A percentile compares a stretch with the other conserved stretches of the same genome.
phyloP scores from a whole-genome alignment of 37 sponge, comb jelly and placozoan species.

The Ianthella basta region DNA sequence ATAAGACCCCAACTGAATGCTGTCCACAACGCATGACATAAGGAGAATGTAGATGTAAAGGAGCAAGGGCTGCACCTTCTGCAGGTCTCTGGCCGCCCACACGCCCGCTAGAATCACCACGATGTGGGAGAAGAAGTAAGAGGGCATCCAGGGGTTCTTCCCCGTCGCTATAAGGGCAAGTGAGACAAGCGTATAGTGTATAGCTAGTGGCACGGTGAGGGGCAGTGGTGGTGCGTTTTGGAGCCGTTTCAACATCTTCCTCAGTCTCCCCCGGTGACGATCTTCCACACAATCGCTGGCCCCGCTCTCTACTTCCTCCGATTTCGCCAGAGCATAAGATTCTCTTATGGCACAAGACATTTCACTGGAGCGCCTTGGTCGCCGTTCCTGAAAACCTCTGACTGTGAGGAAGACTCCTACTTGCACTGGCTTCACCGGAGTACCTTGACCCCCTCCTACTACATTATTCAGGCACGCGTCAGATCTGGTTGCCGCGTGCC shows the following conservation, averaged over 20 bases:
- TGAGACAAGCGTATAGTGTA: constrained; percentile 16
- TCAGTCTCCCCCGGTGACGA: too few relatives aligned
- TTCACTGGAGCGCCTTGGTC: too few relatives aligned
- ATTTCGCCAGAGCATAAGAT: too few relatives aligned
- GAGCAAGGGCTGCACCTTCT: constrained; percentile 1
- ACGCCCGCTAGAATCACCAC: constrained; percentile 27
- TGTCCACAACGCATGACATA: constrained; percentile 5
- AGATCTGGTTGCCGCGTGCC: too few relatives aligned
- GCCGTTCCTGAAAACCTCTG: too few relatives aligned
- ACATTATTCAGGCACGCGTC: too few relatives aligned
- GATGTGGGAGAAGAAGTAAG: constrained; percentile 31
- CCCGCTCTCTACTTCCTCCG: too few relatives aligned
- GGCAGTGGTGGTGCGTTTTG: neutral
- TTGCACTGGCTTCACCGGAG: too few relatives aligned
- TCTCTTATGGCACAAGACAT: too few relatives aligned
- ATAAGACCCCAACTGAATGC: constrained; percentile 18
- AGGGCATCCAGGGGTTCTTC: neutral
- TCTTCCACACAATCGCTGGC: too few relatives aligned
- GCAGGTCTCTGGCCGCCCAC: constrained; percentile 31
- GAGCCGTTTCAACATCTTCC: neutral
- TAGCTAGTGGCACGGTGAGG: neutral
- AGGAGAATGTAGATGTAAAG: constrained; percentile 17
- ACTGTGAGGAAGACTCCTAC: too few relatives aligned
- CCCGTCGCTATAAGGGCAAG: neutral
- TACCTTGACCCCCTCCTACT: too few relatives aligned